Conservation (phyloP, 2,113 vertebrate genomes). For the Rostratula benghalensis region DNA sequence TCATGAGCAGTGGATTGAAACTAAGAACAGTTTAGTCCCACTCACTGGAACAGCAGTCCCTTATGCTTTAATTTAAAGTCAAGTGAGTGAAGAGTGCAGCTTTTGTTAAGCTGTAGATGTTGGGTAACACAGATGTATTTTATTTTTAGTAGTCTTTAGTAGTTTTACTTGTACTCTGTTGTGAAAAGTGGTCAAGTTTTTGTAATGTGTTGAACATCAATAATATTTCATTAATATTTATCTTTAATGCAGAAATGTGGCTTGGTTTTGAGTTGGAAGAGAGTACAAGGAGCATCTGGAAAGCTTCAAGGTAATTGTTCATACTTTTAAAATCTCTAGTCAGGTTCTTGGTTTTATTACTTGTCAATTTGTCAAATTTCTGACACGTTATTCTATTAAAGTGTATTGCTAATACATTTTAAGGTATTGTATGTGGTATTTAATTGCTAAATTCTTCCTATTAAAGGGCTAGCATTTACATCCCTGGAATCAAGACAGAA, state of each 20-base stretch:
- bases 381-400: neutral
- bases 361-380: neutral
- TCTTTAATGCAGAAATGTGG: conserved; percentile 90
- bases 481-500: neutral
- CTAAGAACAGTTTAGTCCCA: neutral
- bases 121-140: neutral
- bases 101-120: neutral
- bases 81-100: neutral
- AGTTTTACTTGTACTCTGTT: neutral
- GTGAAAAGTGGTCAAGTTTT: neutral
- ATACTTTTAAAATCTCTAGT: neutral
- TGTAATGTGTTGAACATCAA: neutral
- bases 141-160: neutral
- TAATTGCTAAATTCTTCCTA: neutral
- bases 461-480: neutral
- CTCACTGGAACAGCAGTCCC: neutral
- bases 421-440: neutral
- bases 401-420: neutral
- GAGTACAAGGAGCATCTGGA: conserved; percentile 98
- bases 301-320: conserved; percentile 93
- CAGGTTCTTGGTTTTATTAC: neutral
- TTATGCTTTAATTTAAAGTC: neutral
- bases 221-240: neutral
- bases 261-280: conserved; percentile 98
- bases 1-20: neutral